Evolutionary conservation across 2,797 vertebrate species (phyloP), one percentile per base, ranked within the genome.

Genomic region (Rhinatrema bivittatum): DNA sequence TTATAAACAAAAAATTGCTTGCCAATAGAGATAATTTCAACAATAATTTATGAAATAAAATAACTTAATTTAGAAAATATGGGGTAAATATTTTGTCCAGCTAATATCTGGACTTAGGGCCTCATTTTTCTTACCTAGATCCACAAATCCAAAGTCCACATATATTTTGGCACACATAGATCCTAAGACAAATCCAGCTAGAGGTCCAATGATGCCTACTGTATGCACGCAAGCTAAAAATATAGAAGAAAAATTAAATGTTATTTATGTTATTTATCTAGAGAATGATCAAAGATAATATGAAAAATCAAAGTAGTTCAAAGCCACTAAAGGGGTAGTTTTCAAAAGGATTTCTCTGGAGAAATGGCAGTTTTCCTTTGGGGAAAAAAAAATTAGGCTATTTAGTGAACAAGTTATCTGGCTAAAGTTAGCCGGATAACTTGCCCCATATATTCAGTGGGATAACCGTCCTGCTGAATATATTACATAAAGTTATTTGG

Each of bases 121-220:
- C n/a, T n/a, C n/a, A n/a, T n/a, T n/a, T n/a, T n/a, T n/a, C 42
- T 68, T 87, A 98, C 93, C 91, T 87, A 87, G 66, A 61, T 87
- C 63, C 40, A 91, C 86, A 41, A 70, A 81, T 58, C 89, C 94
- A 35, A 85, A 36, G 68, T 98, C 94, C 39, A 98, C 92, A 9
- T 93, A 98, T 46, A 91, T 40, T 41, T 88, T 83, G 36, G 91
- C 84, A 49, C 89, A 89, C 40, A 75, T 90, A 4, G 93, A 97
- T 2, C 85, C 90, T 46, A 97, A 46, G 65, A 93, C 65, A 39
- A 85, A 92, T 9, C 94, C 93, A 56, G 89, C 63, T 74, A 97
- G 86, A 1, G 91, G 91, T 0, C 91, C 91, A 0, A 91, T 10
- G 20, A 94, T 72, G 6, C 85, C 85, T 14, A 87, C 60, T 8